phyloP scores from a whole-genome alignment of 2,888 invertebrate genomes.

The Erebia aethiops region DNA sequence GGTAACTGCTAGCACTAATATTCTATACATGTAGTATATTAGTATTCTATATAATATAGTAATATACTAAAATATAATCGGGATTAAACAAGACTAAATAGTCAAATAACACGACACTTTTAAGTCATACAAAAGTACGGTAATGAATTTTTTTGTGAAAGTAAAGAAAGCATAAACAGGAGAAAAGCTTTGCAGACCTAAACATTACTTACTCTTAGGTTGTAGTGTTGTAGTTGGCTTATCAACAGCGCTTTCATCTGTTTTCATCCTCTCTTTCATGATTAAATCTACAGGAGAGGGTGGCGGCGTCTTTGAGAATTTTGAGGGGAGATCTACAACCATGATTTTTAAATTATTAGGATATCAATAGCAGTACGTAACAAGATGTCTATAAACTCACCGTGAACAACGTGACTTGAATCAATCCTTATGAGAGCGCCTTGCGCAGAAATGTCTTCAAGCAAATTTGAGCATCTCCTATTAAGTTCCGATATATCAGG shows the following conservation, averaged over 20 bases:
- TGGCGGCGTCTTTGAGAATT: slow-evolving; percentile 87
- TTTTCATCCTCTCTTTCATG: slow-evolving; percentile 76
- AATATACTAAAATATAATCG: no score
- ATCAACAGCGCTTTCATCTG: slow-evolving; percentile 63
- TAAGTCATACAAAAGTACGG: no score
- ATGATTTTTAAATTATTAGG: slow-evolving; percentile 15
- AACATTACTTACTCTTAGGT: slow-evolving; percentile 65
- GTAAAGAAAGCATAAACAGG: neutral
- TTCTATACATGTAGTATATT: no score
- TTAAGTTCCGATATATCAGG: slow-evolving; percentile 77
- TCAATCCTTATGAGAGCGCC: slow-evolving; percentile 78
- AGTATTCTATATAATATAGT: no score
- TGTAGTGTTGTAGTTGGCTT: slow-evolving; percentile 69
- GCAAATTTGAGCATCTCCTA: slow-evolving; percentile 76
- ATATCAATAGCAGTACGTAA: neutral
- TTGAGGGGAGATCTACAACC: slow-evolving; percentile 83
- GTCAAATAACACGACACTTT: no score
- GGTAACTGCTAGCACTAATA: no score
- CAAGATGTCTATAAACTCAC: slow-evolving; percentile 50
- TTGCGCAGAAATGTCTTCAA: slow-evolving; percentile 77
- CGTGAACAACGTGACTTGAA: slow-evolving; percentile 75
- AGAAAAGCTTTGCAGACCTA: neutral
- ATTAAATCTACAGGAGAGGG: slow-evolving; percentile 87
- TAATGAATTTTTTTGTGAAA: no score
- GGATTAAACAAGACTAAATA: no score